A percentile compares a stretch with the other conserved stretches of the same genome.
phyloP scores from a whole-genome alignment of 2,113 vertebrate species.

The Centropus bengalensis region DNA sequence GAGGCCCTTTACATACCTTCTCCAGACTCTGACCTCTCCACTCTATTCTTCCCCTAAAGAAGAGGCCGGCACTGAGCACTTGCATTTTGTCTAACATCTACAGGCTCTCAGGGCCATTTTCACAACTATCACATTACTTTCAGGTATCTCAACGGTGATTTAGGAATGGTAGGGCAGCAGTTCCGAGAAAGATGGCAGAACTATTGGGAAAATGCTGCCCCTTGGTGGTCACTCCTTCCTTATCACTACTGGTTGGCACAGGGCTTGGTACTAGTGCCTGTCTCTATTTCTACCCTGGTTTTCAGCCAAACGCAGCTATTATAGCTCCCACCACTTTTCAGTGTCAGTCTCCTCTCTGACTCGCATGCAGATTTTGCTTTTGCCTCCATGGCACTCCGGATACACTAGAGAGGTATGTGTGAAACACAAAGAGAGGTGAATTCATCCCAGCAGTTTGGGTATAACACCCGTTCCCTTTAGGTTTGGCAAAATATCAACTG shows the following conservation, averaged over 20 bases:
- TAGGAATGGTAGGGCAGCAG: no score
- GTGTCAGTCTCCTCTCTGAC: not conserved
- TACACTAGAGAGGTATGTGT: not conserved
- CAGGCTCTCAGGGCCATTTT: not conserved
- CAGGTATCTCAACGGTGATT: not conserved
- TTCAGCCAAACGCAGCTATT: not conserved
- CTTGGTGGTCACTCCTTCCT: not conserved
- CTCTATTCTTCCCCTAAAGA: not conserved
- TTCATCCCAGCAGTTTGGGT: not conserved
- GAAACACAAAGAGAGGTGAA: slow-evolving; percentile 2
- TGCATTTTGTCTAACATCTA: not conserved
- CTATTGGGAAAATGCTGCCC: not conserved
- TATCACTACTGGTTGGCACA: not conserved
- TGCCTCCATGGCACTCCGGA: not conserved
- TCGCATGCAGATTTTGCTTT: not conserved
- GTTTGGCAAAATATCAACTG: slow-evolving; percentile 10
- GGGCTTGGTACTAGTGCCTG: not conserved
- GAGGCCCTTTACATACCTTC: not conserved
- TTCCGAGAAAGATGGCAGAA: not conserved
- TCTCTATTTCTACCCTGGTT: not conserved
- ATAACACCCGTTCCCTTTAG: slow-evolving; percentile 7
- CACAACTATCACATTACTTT: not conserved
- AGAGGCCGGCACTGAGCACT: not conserved
- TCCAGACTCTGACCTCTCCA: not conserved
- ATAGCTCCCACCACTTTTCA: not conserved